These are phyloP conservation scores for Drosophila sulfurigaster DNA, from an alignment of 1,140 invertebrate genomes.

Conservation along the genomic window DNA sequence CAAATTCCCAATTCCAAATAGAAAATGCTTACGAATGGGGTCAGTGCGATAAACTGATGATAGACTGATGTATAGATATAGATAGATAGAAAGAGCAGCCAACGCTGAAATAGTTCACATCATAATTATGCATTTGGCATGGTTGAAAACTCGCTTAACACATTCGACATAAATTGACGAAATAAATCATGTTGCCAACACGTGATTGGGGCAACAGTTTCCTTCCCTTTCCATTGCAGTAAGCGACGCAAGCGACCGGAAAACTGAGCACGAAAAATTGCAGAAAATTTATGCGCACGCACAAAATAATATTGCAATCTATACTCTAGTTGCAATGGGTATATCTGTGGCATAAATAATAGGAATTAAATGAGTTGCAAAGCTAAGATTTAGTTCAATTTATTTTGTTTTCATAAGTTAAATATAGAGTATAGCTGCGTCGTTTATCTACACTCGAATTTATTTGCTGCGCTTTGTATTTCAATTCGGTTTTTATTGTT, in stretches of 20 bases:
- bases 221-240: not conserved
- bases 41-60: not conserved
- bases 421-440: not conserved
- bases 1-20: constrained; percentile 53
- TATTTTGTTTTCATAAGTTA: no score
- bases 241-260: constrained; percentile 21
- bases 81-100: not conserved
- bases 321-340: not conserved
- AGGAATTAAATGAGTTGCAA: not conserved
- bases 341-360: not conserved
- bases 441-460: constrained; percentile 8
- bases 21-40: not conserved
- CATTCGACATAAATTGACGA: constrained; percentile 74
- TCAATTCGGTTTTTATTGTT: constrained; percentile 48
- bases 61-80: not conserved
- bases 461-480: constrained; percentile 35
- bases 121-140: constrained; percentile 74
- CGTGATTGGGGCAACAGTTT: constrained; percentile 57
- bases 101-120: constrained; percentile 29
- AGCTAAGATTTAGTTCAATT: not conserved
- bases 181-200: constrained; percentile 79
- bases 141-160: constrained; percentile 69
- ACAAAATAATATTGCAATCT: not conserved
- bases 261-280: constrained; percentile 46
- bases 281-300: constrained; percentile 13